Conservation (phyloP, 2,113 vertebrate genomes). For the Engystomops pustulosus region DNA sequence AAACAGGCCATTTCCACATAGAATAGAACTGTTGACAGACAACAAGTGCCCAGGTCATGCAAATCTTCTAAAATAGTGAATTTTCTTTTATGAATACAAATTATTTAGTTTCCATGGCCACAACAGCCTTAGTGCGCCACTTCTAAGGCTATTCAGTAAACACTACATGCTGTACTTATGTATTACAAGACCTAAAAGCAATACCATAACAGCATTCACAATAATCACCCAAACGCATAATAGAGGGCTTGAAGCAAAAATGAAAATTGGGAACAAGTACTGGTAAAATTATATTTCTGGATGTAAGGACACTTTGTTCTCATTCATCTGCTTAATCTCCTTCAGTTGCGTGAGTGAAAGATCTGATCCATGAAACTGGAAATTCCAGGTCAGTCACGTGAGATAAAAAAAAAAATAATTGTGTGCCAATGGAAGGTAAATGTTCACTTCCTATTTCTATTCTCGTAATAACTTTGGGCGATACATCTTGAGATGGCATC, state of each 20-base stretch:
- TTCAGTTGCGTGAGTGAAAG: neutral
- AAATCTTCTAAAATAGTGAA: neutral
- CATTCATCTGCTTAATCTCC: constrained; percentile 15
- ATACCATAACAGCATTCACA: neutral
- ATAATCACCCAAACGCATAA: neutral
- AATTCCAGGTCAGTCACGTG: constrained; percentile 9
- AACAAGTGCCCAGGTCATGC: neutral
- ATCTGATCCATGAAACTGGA: constrained; percentile 34
- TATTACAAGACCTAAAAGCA: constrained; percentile 1
- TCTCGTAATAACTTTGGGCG: neutral
- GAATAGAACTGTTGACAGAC: neutral
- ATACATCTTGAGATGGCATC: neutral
- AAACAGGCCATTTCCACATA: neutral
- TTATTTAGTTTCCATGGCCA: neutral
- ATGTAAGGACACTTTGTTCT: constrained; percentile 41
- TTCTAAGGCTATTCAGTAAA: neutral
- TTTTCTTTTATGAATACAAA: neutral
- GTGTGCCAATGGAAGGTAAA: constrained; percentile 8
- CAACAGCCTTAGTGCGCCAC: neutral
- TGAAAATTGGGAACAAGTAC: neutral
- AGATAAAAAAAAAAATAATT: neutral
- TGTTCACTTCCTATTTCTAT: neutral
- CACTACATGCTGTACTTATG: neutral
- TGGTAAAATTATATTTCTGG: constrained; percentile 31
- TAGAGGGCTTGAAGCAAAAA: neutral